These are phyloP conservation scores for Hecatera dysodea DNA, from an alignment of 2,888 invertebrate genomes.

Conservation along the genomic window DNA sequence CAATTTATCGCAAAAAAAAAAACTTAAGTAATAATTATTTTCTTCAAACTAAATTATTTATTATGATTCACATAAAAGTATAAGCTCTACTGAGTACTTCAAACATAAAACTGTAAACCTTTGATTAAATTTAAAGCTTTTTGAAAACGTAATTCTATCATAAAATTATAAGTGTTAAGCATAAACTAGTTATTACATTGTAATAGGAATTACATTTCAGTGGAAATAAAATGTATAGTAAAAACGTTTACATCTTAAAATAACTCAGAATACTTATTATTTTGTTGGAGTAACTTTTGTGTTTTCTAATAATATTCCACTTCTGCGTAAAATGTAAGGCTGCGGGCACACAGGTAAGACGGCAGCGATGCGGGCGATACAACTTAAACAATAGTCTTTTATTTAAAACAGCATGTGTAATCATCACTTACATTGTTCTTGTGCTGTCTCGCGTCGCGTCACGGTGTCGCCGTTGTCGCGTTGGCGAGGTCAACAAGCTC, in stretches of 20 bases:
- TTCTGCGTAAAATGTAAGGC: neutral
- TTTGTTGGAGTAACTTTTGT: slow-evolving; percentile 22
- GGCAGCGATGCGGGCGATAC: slow-evolving; percentile 6
- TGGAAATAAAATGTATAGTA: slow-evolving; percentile 17
- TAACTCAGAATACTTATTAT: no score
- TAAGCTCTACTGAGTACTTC: neutral
- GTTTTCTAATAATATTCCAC: slow-evolving; percentile 8
- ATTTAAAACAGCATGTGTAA: slow-evolving; percentile 23
- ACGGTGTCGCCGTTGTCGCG: neutral
- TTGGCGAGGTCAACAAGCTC: neutral
- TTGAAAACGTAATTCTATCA: slow-evolving; percentile 3
- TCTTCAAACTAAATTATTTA: slow-evolving; percentile 6
- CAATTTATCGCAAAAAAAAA: neutral
- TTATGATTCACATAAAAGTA: slow-evolving; percentile 7
- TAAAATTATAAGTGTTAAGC: slow-evolving; percentile 16
- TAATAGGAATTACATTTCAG: slow-evolving; percentile 44
- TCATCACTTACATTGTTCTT: slow-evolving; percentile 44
- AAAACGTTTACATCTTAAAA: slow-evolving; percentile 21
- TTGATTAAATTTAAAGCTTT: neutral
- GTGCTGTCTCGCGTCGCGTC: slow-evolving; percentile 32
- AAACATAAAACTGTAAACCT: slow-evolving; percentile 7
- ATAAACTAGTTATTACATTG: no score
- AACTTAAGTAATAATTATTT: neutral
- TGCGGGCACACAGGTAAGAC: slow-evolving; percentile 2
- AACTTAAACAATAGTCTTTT: slow-evolving; percentile 39